Evolutionary conservation across 2,888 invertebrate species (phyloP), one percentile per base, ranked within the genome.

Genomic region (Stenotaenia linearis): DNA sequence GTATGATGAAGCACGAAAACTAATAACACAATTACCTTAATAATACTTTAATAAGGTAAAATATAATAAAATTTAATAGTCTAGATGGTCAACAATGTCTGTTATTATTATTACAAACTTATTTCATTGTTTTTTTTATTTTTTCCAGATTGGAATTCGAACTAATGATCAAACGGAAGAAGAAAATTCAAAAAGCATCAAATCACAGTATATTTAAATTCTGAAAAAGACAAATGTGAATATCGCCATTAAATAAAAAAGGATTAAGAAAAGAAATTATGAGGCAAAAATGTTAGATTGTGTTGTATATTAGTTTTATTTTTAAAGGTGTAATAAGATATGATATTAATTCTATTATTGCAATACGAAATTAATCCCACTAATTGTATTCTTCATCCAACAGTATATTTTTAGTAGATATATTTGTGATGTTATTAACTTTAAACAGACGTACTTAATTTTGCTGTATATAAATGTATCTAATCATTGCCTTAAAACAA

Each of bases 91-190:
- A n/a, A n/a, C n/a, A n/a, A n/a, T n/a, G n/a, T n/a, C n/a, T n/a
- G n/a, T n/a, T n/a, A n/a, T n/a, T n/a, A n/a, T n/a, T n/a, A n/a
- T n/a, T n/a, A n/a, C n/a, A n/a, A n/a, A n/a, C n/a, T n/a, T n/a
- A n/a, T n/a, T n/a, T n/a, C n/a, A n/a, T 35, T 4, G 15, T 75
- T 30, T 18, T 12, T 6, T 7, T 18, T 18, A 0, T 75, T 15
- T 75, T 37, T 77, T 37, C 9, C 25, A 77, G 77, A 77, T 40
- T 77, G 50, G 77, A 77, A 45, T 77, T 77, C 21, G 37, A 77
- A 45, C 23, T 77, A 7, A 77, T 77, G 77, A 77, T 77, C 23
- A 37, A 45, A 37, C 15, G 40, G 77, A 77, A 77, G 40, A 77
- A 77, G 77, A 77, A 77, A 45, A 32, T 15, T 3, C 69, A 69